Percentiles rank a stretch among this genome's conserved stretches.
phyloP scores from a whole-genome alignment of 1,140 invertebrate species.

The Rhyacophila brunnea region DNA sequence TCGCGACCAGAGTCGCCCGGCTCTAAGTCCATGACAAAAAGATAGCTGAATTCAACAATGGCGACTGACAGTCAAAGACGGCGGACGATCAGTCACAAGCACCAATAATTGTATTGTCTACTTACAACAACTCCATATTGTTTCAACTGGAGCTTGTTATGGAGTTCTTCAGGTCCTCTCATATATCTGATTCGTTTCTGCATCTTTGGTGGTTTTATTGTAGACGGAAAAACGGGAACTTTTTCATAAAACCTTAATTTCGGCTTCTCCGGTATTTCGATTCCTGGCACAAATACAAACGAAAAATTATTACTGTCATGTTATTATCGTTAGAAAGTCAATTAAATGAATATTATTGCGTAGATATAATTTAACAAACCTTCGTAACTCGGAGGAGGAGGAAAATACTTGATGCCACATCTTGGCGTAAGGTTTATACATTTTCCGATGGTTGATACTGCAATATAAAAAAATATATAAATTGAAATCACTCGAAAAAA shows the following conservation, averaged over 20 bases:
- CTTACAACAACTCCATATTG: conserved; percentile 90
- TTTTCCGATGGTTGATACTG: conserved; percentile 3
- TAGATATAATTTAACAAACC: conserved; percentile 46
- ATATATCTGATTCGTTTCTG: conserved; percentile 77
- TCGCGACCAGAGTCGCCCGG: neutral
- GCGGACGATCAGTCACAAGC: no score
- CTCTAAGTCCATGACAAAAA: neutral
- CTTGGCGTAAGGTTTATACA: conserved; percentile 36
- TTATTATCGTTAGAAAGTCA: no score
- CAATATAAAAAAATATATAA: conserved; percentile 3
- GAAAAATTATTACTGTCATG: no score
- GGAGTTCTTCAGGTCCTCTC: conserved; percentile 84
- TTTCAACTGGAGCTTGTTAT: conserved; percentile 81
- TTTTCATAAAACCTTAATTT: conserved; percentile 69
- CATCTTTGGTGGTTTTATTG: conserved; percentile 76
- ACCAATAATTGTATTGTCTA: conserved; percentile 24
- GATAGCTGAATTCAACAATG: no score
- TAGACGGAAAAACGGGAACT: conserved; percentile 66
- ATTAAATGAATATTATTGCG: no score
- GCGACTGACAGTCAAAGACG: no score
- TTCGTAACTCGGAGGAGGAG: conserved; percentile 58
- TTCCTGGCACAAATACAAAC: no score
- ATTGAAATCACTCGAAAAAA: neutral
- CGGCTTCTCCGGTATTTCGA: conserved; percentile 70
- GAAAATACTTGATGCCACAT: conserved; percentile 63